Conservation (phyloP, 2,113 vertebrate genomes). For the Esox niger region DNA sequence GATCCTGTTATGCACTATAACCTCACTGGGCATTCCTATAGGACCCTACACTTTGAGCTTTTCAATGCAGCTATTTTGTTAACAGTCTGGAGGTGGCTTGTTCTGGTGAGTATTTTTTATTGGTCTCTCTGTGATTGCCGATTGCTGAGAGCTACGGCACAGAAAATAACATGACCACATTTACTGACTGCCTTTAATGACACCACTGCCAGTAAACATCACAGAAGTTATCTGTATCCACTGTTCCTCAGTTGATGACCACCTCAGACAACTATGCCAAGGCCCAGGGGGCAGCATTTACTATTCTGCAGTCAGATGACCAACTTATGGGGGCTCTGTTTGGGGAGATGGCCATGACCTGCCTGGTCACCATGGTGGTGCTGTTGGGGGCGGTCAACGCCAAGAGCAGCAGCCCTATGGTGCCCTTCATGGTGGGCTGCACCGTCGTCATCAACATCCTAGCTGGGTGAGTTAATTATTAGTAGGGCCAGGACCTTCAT, state of each 20-base stretch:
- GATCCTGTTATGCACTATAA: too few species aligned
- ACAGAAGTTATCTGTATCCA: too few species aligned
- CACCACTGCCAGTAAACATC: too few species aligned
- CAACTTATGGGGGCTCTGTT: constrained; percentile 57
- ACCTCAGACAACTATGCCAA: constrained; percentile 45
- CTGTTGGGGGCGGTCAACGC: constrained; percentile 63
- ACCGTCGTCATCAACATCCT: constrained; percentile 63
- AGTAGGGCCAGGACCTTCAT: neutral
- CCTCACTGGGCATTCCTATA: too few species aligned
- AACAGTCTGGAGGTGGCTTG: too few species aligned
- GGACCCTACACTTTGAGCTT: too few species aligned
- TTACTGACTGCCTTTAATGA: too few species aligned
- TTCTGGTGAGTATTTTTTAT: too few species aligned
- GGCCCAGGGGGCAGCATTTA: constrained; percentile 62
- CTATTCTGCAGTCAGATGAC: constrained; percentile 44
- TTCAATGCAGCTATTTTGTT: too few species aligned
- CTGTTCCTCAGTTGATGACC: constrained; percentile 49
- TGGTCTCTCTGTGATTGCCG: too few species aligned
- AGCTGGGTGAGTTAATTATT: constrained; percentile 58
- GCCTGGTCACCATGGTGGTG: constrained; percentile 65
- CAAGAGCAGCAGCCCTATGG: constrained; percentile 62
- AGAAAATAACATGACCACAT: too few species aligned
- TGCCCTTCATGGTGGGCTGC: constrained; percentile 67
- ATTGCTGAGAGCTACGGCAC: too few species aligned
- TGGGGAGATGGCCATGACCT: constrained; percentile 67